phyloP scores from a whole-genome alignment of 1,140 invertebrate genomes.

The Calycopis cecrops region DNA sequence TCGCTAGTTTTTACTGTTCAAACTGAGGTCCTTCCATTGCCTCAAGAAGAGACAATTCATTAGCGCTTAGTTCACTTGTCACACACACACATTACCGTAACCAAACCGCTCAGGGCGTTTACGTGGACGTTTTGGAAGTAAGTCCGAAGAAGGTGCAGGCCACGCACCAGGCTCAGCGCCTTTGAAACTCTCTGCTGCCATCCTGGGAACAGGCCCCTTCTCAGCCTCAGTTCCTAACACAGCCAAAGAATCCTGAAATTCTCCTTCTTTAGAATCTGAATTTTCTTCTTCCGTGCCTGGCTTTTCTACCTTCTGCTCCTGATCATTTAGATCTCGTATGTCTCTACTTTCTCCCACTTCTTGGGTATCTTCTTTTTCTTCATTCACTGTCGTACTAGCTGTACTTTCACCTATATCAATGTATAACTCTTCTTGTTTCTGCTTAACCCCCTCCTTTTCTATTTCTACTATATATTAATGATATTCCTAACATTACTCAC shows the following conservation, averaged over 20 bases:
- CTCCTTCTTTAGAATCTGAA: neutral
- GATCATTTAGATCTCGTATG: too few species aligned
- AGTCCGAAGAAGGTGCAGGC: neutral
- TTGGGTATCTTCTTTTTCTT: neutral
- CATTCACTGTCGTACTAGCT: slow-evolving; percentile 21
- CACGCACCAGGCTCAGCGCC: neutral
- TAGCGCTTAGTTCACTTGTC: neutral
- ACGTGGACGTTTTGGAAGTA: too few species aligned
- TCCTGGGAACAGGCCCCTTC: too few species aligned
- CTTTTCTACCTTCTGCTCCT: too few species aligned
- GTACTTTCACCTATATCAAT: slow-evolving; percentile 18
- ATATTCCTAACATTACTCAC: too few species aligned
- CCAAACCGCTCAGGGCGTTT: neutral
- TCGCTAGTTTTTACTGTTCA: too few species aligned
- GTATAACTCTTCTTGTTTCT: slow-evolving; percentile 15
- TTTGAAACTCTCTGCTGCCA: too few species aligned
- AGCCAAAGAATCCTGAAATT: neutral
- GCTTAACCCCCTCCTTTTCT: slow-evolving; percentile 21
- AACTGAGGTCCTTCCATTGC: too few species aligned
- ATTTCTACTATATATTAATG: too few species aligned
- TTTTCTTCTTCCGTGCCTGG: neutral
- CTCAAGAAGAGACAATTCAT: too few species aligned
- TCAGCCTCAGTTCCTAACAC: too few species aligned
- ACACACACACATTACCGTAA: slow-evolving; percentile 2
- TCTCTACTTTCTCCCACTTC: neutral